Evolutionary conservation across 2,888 invertebrate genomes (phyloP), one percentile per base, ranked within the genome.

Genomic region (Merodon equestris): DNA sequence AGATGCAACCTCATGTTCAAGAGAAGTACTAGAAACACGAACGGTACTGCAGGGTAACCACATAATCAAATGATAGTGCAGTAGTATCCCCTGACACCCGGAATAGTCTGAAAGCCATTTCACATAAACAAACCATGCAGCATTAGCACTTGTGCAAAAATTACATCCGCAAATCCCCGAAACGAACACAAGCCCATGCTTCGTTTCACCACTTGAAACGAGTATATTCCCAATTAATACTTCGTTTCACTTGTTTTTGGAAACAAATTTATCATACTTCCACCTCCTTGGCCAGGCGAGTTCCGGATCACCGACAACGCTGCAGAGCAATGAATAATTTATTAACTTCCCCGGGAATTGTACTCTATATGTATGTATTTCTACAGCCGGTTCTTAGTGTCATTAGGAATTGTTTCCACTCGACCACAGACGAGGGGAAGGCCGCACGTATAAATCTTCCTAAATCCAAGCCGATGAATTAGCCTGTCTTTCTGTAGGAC

Each of bases 221-320:
- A 27, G 27, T 27, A 27, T 68, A 34, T 58, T 57, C 48, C 47
- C 14, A 57, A 56, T 51, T 34, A 47, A 34, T 45, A 38, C 60
- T 17, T 54, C 38, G 38, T 40, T 14, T 14, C 54, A 42, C 67
- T 67, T 54, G 61, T 63, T 61, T 68, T 58, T 63, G 63, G 42
- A 67, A 67, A 77, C 61, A 77, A 27, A 77, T 77, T 77, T 77
- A 77, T 77, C 77, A 77, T 77, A 67, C 73, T 63, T 73, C 63
- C 40, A 40, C 42, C 34, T 54, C 73, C 61, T 38, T 60, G 67
- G 12, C 60, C 54, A 36, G 60, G 54, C 67, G 58, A 74, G n/a
- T 40, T 27, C 7, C 27, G 3, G 27, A 7, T 27, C 27, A 27
- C 27, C 27, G 27, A 27, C 27, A 27, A 7, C 7, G 7, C 7